Percentiles rank a stretch among this genome's conserved stretches.
Conservation (phyloP, 2,888 invertebrate species). For the Stramonita haemastoma region DNA sequence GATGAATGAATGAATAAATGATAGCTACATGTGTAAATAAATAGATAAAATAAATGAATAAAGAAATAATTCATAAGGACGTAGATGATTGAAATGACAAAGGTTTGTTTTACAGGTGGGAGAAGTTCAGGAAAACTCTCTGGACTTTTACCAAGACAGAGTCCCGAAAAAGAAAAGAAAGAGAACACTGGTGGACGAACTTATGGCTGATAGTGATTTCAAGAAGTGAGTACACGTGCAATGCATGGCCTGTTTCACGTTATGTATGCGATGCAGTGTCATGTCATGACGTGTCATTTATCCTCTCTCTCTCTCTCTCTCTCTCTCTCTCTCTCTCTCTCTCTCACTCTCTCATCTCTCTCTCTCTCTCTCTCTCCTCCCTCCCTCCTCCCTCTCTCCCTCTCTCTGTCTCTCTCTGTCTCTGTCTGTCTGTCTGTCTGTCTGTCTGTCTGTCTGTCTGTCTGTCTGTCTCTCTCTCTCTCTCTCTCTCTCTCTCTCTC, state of each 20-base stretch:
- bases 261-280: neutral
- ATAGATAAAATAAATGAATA: too few species aligned
- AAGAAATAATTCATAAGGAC: too few species aligned
- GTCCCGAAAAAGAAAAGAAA: neutral
- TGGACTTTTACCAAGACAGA: neutral
- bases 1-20: too few species aligned
- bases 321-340: neutral
- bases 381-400: neutral
- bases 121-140: neutral
- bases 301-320: neutral
- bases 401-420: too few species aligned
- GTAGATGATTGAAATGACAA: neutral
- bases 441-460: neutral
- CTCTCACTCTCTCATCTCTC: neutral
- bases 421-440: neutral
- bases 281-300: neutral
- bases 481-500: neutral
- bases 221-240: neutral
- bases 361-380: neutral
- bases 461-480: neutral
- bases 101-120: neutral
- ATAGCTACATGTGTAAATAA: too few species aligned
- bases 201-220: neutral
- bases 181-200: neutral
- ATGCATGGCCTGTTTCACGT: neutral